phyloP scores from a whole-genome alignment of 1,140 invertebrate species.

The Atta cephalotes region DNA sequence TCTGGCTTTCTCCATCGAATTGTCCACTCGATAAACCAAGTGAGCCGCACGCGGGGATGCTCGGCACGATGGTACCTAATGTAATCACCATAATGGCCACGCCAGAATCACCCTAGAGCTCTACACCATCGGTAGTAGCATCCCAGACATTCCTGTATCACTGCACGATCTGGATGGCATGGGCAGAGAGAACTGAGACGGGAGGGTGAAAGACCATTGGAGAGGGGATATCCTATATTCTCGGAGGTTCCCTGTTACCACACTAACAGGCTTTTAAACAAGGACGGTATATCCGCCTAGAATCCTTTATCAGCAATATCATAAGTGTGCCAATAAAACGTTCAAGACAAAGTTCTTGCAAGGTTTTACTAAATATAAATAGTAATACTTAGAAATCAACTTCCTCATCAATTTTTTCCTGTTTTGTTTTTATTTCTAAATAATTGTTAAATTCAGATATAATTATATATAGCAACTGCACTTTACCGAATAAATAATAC shows the following conservation, averaged over 20 bases:
- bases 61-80: slow-evolving; percentile 71
- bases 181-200: background rate
- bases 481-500: background rate
- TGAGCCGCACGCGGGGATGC: slow-evolving; percentile 59
- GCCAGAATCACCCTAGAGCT: slow-evolving; percentile 66
- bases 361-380: background rate
- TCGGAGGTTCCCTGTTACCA: slow-evolving; percentile 58
- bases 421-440: background rate
- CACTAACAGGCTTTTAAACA: slow-evolving; percentile 72
- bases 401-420: background rate
- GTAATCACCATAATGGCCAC: slow-evolving; percentile 76
- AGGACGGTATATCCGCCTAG: slow-evolving; percentile 46
- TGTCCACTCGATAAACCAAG: slow-evolving; percentile 70
- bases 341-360: background rate
- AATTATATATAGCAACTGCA: background rate
- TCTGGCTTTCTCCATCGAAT: slow-evolving; percentile 67
- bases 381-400: background rate
- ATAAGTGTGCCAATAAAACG: background rate
- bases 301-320: slow-evolving; percentile 56
- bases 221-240: slow-evolving; percentile 46
- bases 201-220: background rate
- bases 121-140: slow-evolving; percentile 67
- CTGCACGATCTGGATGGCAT: slow-evolving; percentile 61
- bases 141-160: slow-evolving; percentile 77
- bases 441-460: background rate